These are phyloP conservation scores for Enteromius mattozi DNA, from an alignment of 2,797 vertebrate genomes.

Conservation along the genomic window DNA sequence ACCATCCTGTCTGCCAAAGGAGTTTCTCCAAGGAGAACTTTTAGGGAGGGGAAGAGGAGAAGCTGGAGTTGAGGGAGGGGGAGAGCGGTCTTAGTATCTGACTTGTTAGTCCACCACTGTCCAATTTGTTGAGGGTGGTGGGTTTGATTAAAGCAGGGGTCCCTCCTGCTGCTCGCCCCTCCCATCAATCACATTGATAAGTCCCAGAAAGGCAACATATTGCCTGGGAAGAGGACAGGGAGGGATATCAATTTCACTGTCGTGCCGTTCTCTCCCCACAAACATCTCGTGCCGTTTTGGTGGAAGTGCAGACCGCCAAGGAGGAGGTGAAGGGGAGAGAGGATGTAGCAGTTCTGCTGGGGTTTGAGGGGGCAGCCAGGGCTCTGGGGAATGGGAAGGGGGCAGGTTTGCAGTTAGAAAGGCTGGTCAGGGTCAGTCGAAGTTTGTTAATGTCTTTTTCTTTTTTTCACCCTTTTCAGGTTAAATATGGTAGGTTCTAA, in stretches of 20 bases:
- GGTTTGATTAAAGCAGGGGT: conserved; percentile 88
- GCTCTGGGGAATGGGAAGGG: conserved; percentile 47
- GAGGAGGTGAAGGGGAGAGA: conserved; percentile 68
- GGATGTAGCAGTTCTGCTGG: conserved; percentile 59
- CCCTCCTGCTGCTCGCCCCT: conserved; percentile 82
- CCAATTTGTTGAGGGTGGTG: conserved; percentile 79
- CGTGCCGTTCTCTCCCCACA: conserved; percentile 77
- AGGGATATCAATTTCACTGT: conserved; percentile 89
- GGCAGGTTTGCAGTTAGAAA: conserved; percentile 44
- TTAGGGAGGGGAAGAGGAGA: conserved; percentile 57
- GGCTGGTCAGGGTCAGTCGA: conserved; percentile 46
- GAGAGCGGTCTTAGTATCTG: conserved; percentile 58
- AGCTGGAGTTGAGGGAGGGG: conserved; percentile 36
- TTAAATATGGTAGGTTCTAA: conserved; percentile 48
- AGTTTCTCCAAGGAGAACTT: conserved; percentile 58
- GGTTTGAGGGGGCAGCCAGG: conserved; percentile 41
- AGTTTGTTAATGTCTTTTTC: conserved; percentile 58
- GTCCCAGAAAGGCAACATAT: conserved; percentile 92
- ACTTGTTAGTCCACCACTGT: conserved; percentile 82
- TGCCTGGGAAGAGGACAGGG: conserved; percentile 87
- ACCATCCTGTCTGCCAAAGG: conserved; percentile 30
- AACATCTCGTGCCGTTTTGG: conserved; percentile 58
- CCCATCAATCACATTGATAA: conserved; percentile 95
- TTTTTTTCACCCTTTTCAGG: conserved; percentile 22
- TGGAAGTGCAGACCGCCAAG: conserved; percentile 61